These are phyloP conservation scores for Halocynthia roretzi DNA, from an alignment of 23 tunicate genomes.

Conservation along the genomic window DNA sequence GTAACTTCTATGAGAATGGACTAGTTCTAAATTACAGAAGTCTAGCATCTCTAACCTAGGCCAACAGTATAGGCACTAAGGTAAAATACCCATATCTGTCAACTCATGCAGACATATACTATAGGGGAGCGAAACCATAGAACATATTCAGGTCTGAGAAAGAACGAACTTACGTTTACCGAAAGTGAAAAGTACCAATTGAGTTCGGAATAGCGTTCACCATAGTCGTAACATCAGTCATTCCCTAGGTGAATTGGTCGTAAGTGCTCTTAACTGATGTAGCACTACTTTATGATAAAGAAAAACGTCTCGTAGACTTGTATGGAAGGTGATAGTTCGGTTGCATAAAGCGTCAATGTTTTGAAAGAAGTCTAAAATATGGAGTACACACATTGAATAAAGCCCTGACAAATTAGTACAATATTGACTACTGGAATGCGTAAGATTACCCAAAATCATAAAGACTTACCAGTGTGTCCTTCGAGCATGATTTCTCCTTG, in stretches of 20 bases:
- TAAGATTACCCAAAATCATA: too few relatives aligned
- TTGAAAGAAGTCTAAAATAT: constrained; percentile 59
- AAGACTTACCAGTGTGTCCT: constrained; percentile 44
- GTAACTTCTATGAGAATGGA: too few relatives aligned
- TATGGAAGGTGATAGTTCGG: constrained; percentile 42
- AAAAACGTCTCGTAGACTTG: constrained; percentile 53
- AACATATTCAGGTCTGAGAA: too few relatives aligned
- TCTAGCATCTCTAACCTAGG: too few relatives aligned
- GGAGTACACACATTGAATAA: not conserved
- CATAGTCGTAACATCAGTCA: not conserved
- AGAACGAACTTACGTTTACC: too few relatives aligned
- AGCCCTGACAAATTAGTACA: not conserved
- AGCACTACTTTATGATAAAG: constrained; percentile 63
- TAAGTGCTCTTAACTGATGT: constrained; percentile 46
- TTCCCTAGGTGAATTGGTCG: constrained; percentile 51
- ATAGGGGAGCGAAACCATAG: too few relatives aligned
- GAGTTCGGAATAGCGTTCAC: not conserved
- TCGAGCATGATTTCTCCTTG: constrained; percentile 34
- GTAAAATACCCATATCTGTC: too few relatives aligned
- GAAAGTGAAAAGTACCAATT: too few relatives aligned
- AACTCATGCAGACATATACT: too few relatives aligned
- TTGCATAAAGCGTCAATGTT: constrained; percentile 56
- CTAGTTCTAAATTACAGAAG: too few relatives aligned
- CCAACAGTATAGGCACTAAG: too few relatives aligned
- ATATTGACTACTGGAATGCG: not conserved